These are phyloP conservation scores for Cylloceria caligata DNA, from an alignment of 2,888 invertebrate genomes.

Conservation along the genomic window DNA sequence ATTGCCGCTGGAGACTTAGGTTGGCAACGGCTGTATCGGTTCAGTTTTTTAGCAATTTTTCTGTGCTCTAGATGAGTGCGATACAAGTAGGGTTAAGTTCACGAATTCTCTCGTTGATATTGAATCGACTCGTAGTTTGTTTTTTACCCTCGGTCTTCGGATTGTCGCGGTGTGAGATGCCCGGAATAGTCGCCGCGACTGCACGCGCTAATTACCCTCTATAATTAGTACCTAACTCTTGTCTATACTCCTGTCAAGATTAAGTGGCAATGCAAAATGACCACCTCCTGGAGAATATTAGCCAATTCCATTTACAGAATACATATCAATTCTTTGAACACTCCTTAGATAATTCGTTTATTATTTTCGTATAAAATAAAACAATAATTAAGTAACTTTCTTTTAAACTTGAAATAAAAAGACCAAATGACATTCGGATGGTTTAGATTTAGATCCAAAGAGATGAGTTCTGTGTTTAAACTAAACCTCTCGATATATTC, in stretches of 20 bases:
- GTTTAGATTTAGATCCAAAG: too few relatives aligned
- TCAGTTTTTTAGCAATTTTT: too few relatives aligned
- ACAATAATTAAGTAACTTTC: too few relatives aligned
- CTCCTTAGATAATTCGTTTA: background rate
- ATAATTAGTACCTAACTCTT: conserved; percentile 67
- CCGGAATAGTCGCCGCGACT: conserved; percentile 64
- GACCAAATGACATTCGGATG: too few relatives aligned
- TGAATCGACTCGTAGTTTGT: background rate
- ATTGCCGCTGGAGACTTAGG: too few relatives aligned
- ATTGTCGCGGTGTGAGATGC: background rate
- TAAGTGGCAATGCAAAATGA: background rate
- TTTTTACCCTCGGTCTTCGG: background rate
- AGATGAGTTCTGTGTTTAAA: too few relatives aligned
- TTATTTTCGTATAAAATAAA: background rate
- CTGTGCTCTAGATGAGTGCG: too few relatives aligned
- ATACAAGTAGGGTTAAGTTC: too few relatives aligned
- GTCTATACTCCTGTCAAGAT: conserved; percentile 39
- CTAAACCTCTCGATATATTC: too few relatives aligned
- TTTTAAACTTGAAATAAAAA: too few relatives aligned
- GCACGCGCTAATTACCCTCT: conserved; percentile 70
- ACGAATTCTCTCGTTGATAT: background rate
- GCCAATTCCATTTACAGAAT: background rate
- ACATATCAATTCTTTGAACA: background rate
- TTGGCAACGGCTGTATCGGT: too few relatives aligned
- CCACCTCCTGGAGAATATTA: conserved; percentile 27